phyloP scores from a whole-genome alignment of 2,113 vertebrate species.

The Ammospiza caudacuta region DNA sequence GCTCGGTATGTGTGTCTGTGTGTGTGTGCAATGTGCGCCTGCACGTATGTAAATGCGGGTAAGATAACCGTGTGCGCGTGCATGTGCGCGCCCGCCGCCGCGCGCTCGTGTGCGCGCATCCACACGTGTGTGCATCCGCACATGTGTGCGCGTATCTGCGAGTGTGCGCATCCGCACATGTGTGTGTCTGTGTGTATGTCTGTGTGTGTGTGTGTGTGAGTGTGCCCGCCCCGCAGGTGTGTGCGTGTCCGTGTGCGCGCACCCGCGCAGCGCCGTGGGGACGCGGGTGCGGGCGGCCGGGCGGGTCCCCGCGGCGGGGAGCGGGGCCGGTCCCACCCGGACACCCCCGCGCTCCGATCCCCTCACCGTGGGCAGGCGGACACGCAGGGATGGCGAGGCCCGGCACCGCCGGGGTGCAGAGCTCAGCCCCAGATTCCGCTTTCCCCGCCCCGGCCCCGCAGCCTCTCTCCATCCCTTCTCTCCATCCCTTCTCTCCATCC shows the following conservation, averaged over 20 bases:
- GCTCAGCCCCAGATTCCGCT: neutral
- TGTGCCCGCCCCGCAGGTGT: neutral
- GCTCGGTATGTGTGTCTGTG: neutral
- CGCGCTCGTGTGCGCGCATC: neutral
- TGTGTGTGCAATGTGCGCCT: neutral
- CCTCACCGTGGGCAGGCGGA: neutral
- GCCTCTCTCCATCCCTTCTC: too few species aligned
- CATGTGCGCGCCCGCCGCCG: neutral
- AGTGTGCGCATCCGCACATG: neutral
- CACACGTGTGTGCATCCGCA: neutral
- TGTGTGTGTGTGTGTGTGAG: too few species aligned
- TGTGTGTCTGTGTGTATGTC: neutral
- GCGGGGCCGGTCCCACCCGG: neutral
- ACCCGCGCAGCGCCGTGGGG: too few species aligned
- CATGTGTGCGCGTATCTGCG: neutral
- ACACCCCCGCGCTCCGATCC: neutral
- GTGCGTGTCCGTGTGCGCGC: neutral
- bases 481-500: too few species aligned
- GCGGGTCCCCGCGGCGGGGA: neutral
- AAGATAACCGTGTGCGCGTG: neutral
- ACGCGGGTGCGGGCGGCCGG: neutral
- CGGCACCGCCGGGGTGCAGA: neutral
- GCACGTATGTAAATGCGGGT: neutral
- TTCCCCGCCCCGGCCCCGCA: neutral
- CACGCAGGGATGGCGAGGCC: neutral